A percentile compares a stretch with the other conserved stretches of the same genome.
Evolutionary conservation across 2,797 vertebrate genomes (phyloP).

Genomic region (Epinephelus coioides): DNA sequence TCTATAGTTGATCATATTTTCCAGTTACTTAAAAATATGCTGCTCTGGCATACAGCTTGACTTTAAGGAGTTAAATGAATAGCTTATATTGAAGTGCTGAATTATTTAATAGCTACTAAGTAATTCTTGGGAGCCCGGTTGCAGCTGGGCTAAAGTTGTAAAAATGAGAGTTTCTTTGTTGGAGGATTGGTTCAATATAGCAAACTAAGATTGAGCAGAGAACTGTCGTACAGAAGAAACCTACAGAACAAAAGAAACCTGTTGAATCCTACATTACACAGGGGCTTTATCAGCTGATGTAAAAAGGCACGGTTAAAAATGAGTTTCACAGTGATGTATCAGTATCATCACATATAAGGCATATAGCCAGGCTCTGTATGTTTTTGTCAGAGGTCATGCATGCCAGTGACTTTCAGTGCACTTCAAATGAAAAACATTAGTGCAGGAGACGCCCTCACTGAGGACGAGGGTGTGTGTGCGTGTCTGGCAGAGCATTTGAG

Average conservation of each 20-base stretch:
- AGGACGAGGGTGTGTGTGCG: conserved; percentile 17
- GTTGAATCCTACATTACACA: neutral
- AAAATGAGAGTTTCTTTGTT: too few species aligned
- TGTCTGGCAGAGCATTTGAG: conserved; percentile 44
- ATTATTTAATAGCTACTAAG: neutral
- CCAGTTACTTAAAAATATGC: neutral
- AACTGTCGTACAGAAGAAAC: neutral
- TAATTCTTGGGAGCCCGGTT: neutral
- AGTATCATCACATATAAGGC: conserved; percentile 4
- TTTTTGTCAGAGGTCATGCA: conserved; percentile 12
- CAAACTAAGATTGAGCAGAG: too few species aligned
- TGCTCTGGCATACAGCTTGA: neutral
- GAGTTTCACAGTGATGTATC: neutral
- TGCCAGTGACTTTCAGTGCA: conserved; percentile 27
- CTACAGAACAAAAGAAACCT: neutral
- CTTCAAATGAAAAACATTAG: conserved; percentile 28
- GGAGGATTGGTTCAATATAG: neutral
- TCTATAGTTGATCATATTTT: neutral
- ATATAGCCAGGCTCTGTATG: neutral
- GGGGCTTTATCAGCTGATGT: neutral
- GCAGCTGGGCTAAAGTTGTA: too few species aligned
- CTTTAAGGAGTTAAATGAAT: neutral
- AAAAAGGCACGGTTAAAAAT: neutral
- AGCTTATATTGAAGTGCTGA: neutral
- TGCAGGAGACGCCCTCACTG: conserved; percentile 8